phyloP scores from a whole-genome alignment of 2,797 vertebrate genomes.

The Macrochelys suwanniensis region DNA sequence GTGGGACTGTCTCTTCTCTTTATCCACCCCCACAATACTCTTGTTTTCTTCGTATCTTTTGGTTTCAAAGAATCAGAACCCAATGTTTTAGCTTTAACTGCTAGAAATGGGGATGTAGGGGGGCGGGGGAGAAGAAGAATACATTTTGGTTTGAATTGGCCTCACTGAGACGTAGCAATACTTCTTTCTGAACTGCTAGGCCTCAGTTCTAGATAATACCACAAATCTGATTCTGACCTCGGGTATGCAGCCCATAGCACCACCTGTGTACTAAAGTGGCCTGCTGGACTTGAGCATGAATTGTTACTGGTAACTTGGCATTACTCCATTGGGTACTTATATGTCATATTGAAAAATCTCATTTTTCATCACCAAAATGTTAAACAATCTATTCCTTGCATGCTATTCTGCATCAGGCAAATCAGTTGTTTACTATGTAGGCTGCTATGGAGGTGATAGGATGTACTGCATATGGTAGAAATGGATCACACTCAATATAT shows the following conservation, averaged over 20 bases:
- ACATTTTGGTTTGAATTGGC: neutral
- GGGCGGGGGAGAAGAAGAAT: neutral
- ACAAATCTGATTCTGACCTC: neutral
- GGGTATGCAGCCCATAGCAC: neutral
- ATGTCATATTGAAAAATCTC: neutral
- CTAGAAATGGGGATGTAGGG: neutral
- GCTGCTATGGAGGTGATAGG: neutral
- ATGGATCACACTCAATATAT: neutral
- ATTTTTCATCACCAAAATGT: neutral
- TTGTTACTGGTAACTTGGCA: neutral
- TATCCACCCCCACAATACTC: constrained; percentile 64
- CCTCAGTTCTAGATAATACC: neutral
- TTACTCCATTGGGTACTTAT: neutral
- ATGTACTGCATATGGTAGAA: neutral
- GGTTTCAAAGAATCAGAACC: constrained; percentile 5
- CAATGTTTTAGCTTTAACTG: neutral
- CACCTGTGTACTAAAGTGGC: neutral
- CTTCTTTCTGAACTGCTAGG: neutral
- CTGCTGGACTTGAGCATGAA: neutral
- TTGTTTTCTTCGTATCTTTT: constrained; percentile 31
- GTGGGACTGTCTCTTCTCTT: constrained; percentile 46
- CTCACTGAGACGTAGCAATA: neutral
- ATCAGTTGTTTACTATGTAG: neutral
- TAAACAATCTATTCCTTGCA: neutral
- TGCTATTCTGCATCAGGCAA: neutral